A percentile compares a stretch with the other conserved stretches of the same genome.
Evolutionary conservation across 2,113 vertebrate species (phyloP).

Genomic region (Motacilla alba): DNA sequence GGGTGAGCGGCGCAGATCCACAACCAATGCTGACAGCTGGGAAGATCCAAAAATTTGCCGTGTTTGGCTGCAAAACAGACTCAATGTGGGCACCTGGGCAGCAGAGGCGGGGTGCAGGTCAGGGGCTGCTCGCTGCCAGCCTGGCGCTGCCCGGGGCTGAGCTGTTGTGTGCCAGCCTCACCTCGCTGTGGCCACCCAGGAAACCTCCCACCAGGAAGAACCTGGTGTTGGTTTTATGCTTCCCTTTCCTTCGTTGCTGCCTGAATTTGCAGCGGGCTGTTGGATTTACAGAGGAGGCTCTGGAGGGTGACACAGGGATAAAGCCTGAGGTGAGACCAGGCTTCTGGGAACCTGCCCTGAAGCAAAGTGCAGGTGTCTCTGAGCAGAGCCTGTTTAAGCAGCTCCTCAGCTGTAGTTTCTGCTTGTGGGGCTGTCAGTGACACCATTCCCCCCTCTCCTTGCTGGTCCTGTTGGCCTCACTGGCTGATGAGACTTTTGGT

Average conservation of each 20-base stretch:
- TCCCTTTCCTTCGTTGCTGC: rapidly evolving
- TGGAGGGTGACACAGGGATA: rapidly evolving
- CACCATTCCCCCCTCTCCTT: not conserved
- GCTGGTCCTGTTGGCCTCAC: not conserved
- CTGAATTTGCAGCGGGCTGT: not conserved
- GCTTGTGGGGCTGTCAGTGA: not conserved
- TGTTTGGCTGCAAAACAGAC: no score
- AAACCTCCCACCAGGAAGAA: not conserved
- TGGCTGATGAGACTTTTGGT: not conserved
- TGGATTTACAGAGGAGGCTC: not conserved
- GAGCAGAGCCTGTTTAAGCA: not conserved
- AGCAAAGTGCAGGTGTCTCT: not conserved
- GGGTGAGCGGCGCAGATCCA: rapidly evolving
- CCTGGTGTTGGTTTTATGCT: not conserved
- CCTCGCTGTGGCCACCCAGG: rapidly evolving
- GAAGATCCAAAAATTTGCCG: rapidly evolving
- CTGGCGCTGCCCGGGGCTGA: rapidly evolving
- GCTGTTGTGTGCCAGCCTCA: rapidly evolving
- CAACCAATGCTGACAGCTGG: rapidly evolving
- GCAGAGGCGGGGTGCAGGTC: not conserved
- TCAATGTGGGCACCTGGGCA: rapidly evolving
- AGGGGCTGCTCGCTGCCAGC: not conserved
- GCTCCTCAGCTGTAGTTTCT: not conserved
- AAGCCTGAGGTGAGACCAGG: not conserved
- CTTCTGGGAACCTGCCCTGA: not conserved